Evolutionary conservation across 2,113 vertebrate genomes (phyloP).

Genomic region (Formicarius rufipectus): DNA sequence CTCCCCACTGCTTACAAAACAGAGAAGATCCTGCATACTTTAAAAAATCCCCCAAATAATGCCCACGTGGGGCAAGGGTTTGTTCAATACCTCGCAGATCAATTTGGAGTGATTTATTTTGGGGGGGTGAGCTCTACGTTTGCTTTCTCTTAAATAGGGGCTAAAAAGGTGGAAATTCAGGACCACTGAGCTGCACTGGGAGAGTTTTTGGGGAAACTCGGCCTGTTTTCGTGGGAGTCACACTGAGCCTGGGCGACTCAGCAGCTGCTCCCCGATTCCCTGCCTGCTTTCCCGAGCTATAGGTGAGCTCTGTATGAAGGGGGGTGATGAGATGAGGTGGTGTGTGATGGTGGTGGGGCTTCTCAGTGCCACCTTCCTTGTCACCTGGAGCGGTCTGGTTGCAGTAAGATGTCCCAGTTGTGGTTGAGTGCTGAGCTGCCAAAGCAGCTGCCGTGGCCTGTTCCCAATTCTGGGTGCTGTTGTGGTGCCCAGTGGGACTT

Average conservation of each 20-base stretch:
- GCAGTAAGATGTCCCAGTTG: rapidly evolving
- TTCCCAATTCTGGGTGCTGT: not conserved
- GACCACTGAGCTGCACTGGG: not conserved
- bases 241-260: rapidly evolving
- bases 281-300: rapidly evolving
- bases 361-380: not conserved
- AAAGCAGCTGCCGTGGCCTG: not conserved
- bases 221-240: rapidly evolving
- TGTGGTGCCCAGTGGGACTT: rapidly evolving
- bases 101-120: not conserved
- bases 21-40: not conserved
- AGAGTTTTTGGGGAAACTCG: not conserved
- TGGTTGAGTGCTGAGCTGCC: not conserved
- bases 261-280: not conserved
- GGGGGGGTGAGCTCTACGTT: rapidly evolving
- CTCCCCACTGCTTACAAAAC: not conserved
- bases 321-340: rapidly evolving
- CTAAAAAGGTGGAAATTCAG: not conserved
- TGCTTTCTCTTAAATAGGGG: not conserved
- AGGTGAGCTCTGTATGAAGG: not conserved
- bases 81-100: not conserved
- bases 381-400: not conserved
- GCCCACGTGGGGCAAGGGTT: not conserved
- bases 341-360: rapidly evolving
- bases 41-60: not conserved